Evolutionary conservation across 1,140 invertebrate genomes (phyloP), one percentile per base, ranked within the genome.

Genomic region (Listronotus oregonensis): DNA sequence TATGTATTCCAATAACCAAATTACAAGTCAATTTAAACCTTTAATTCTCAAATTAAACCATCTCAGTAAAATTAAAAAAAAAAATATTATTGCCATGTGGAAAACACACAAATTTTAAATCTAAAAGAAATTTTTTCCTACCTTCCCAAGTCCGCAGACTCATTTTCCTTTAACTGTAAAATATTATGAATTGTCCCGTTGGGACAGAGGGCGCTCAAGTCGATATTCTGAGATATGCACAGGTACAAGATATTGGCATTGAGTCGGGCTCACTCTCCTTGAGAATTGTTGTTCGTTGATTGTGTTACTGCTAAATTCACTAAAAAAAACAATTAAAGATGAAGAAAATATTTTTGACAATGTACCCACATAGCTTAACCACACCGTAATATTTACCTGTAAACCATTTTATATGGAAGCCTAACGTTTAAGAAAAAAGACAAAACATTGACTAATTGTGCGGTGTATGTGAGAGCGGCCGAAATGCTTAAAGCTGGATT

Each of bases 171-270:
- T 66, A 94, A 83, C 58, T 86, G 82, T 61, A 91, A 79, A 18
- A 94, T 76, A 80, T 94, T 93, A 68, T 87, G 85, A 34, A 93
- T 77, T 0, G 91, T 91, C 72, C 87, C 85, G 71, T 85, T 83
- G 21, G 90, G 85, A 75, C 88, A 84, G 18, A 93, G 74, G 6
- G 83, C 76, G 10, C 83, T 79, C 21, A 85, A 74, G 73, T 89
- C 83, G 10, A 92, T 86, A 71, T 88, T 87, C 79, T 94, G 91
- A 2, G 88, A 87, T 68, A 92, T 88, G 77, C 92, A 93, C 60
- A 94, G 78, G 79, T 92, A 89, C 68, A 94, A 79, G 44, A 94
- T 85, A 75, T 94, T 94, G 56, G 89, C 86, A 80, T 94, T 94
- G 14, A 95, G 82, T 59, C 87, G 84, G 7, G 90, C 86, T n/a